Evolutionary conservation across 2,797 vertebrate species (phyloP).

Genomic region (Pampus argenteus): DNA sequence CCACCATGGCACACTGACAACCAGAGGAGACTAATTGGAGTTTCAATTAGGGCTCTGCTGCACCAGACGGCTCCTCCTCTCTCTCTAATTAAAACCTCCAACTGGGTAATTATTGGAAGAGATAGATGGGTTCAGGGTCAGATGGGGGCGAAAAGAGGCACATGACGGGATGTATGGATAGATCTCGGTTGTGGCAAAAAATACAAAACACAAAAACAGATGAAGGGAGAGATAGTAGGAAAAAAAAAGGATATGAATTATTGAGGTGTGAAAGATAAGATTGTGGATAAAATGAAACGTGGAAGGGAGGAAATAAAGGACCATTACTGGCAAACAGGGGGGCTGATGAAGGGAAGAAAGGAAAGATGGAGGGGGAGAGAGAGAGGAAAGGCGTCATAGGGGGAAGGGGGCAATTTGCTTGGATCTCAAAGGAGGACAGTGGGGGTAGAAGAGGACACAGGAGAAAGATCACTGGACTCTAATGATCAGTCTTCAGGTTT

Average conservation of each 20-base stretch:
- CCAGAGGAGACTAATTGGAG: slow-evolving; percentile 62
- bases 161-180: slow-evolving; percentile 35
- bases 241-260: slow-evolving; percentile 13
- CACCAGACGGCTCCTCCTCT: slow-evolving; percentile 55
- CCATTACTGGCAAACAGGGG: slow-evolving; percentile 14
- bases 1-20: slow-evolving; percentile 37
- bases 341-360: slow-evolving; percentile 34
- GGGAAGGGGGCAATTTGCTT: slow-evolving; percentile 59
- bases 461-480: slow-evolving; percentile 73
- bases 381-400: slow-evolving; percentile 42
- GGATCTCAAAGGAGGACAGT: slow-evolving; percentile 54
- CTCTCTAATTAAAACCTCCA: slow-evolving; percentile 70
- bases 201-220: slow-evolving; percentile 39
- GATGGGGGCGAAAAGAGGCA: slow-evolving; percentile 18
- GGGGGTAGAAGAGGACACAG: slow-evolving; percentile 63
- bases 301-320: slow-evolving; percentile 9
- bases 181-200: slow-evolving; percentile 25
- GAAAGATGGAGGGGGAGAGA: slow-evolving; percentile 33
- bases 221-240: slow-evolving; percentile 13
- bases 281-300: slow-evolving; percentile 27
- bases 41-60: slow-evolving; percentile 70
- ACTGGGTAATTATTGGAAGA: slow-evolving; percentile 63
- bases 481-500: slow-evolving; percentile 71
- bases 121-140: slow-evolving; percentile 20
- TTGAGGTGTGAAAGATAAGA: slow-evolving; percentile 13